Evolutionary conservation across 2,888 invertebrate species (phyloP).

Genomic region (Dermolepida albohirtum): DNA sequence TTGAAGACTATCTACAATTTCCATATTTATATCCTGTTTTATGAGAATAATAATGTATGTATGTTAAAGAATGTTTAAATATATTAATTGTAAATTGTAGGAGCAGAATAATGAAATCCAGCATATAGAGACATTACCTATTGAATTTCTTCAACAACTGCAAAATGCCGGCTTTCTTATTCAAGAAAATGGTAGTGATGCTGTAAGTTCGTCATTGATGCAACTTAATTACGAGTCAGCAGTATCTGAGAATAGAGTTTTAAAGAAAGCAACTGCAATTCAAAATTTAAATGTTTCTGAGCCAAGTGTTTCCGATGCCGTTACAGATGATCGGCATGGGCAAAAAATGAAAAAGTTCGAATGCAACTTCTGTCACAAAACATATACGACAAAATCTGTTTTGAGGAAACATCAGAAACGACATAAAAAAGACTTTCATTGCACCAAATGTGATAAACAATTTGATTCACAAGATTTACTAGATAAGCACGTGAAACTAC

Average conservation of each 20-base stretch:
- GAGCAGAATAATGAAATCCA: conserved; percentile 18
- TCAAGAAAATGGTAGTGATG: conserved; percentile 44
- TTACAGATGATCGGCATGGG: conserved; percentile 7
- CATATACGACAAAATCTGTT: conserved; percentile 58
- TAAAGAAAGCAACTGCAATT: background rate
- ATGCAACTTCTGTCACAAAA: conserved; percentile 60
- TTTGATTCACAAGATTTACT: conserved; percentile 73
- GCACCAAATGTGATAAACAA: conserved; percentile 69
- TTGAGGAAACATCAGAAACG: conserved; percentile 61
- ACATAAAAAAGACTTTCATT: conserved; percentile 72
- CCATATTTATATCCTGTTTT: too few relatives aligned
- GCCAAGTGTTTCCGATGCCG: background rate
- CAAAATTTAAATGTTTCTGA: background rate
- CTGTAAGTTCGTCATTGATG: conserved; percentile 24
- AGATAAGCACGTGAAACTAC: conserved; percentile 70
- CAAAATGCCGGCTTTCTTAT: conserved; percentile 47
- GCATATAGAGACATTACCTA: conserved; percentile 33
- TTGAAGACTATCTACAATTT: too few relatives aligned
- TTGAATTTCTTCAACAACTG: conserved; percentile 52
- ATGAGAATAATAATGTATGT: too few relatives aligned
- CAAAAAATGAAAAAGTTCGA: conserved; percentile 48
- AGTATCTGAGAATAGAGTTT: background rate
- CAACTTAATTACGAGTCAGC: conserved; percentile 19
- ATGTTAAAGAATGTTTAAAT: too few relatives aligned
- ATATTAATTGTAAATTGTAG: background rate